phyloP scores from a whole-genome alignment of 2,888 invertebrate genomes.

The Scrobipalpa costella region DNA sequence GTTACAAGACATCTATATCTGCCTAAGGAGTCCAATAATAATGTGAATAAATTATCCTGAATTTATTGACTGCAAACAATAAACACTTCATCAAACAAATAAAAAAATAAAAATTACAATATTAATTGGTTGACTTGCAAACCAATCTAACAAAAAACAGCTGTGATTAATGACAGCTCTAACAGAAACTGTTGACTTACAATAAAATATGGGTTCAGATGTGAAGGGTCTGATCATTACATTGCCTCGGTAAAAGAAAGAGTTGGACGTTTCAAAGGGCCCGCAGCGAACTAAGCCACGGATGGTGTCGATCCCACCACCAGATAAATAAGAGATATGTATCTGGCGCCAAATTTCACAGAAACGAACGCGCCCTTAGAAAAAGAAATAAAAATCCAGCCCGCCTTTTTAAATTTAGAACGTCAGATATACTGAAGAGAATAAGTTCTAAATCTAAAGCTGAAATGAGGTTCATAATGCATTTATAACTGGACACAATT shows the following conservation, averaged over 20 bases:
- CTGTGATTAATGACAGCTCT: conserved; percentile 20
- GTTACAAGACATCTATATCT: not conserved
- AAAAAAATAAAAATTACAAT: not conserved
- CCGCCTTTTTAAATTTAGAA: conserved; percentile 12
- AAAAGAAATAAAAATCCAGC: conserved; percentile 37
- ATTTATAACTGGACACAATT: not conserved
- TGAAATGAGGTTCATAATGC: not conserved
- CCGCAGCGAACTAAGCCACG: conserved; percentile 44
- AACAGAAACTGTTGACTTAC: conserved; percentile 24
- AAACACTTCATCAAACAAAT: not conserved
- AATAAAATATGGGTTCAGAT: conserved; percentile 19
- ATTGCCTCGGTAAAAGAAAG: conserved; percentile 63
- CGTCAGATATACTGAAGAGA: not conserved
- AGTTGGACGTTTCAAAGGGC: conserved; percentile 55
- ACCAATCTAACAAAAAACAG: not conserved
- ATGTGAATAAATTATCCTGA: not conserved
- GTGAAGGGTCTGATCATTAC: conserved; percentile 31
- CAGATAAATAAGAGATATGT: conserved; percentile 64
- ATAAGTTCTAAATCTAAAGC: not conserved
- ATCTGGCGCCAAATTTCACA: conserved; percentile 79
- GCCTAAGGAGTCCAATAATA: not conserved
- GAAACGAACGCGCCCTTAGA: conserved; percentile 49
- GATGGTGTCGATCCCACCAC: conserved; percentile 66
- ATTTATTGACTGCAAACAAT: not conserved
- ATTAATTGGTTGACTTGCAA: not conserved